Base-by-base conservation (phyloP, 2,797 vertebrate genomes). In the Adrianichthys oophorus region DNA sequence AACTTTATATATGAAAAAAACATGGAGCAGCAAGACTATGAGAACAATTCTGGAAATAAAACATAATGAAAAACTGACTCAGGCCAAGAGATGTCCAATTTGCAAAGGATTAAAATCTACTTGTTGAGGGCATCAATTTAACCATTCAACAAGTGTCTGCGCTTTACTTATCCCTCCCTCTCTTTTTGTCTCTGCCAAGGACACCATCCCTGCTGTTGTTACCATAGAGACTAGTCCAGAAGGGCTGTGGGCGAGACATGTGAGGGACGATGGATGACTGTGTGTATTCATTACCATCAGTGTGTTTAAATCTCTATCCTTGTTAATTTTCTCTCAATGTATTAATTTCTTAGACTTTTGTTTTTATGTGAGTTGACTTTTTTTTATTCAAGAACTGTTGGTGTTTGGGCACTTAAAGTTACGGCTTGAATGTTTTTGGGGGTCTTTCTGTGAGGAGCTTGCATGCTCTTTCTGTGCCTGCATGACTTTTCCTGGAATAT, bases 211-310 rank as follows among this genome's bases (percentile, higher is more conserved):
- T 84, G 88, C 87, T 89, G 88, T 76, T 76, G 90, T 92, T 89
- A 85, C 89, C 88, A 92, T 92, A 90, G 91, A 85, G 88, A 93
- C 89, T 62, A 85, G 89, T 78, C 80, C 87, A 88, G 85, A 86
- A 88, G 82, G 88, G 84, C 78, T 87, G 89, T 89, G 86, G 87
- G 89, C 83, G 82, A 87, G 84, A 85, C 80, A 85, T 83, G 83
- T 81, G 76, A 90, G 83, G 85, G 83, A 89, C 79, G 78, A 66
- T 84, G 80, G 77, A 76, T 86, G 85, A 71, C 66, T 75, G 37
- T 72, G 59, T 46, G 46, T 44, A 59, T 62, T 74, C 21, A 23
- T 16, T 41, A 66, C 47, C 41, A 65, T 69, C 17, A 46, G 70
- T 65, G 53, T 72, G 54, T 62, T 42, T 50, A 68, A 71, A 70